Base-by-base conservation (phyloP, 2,888 invertebrate species). In the Nasonovia ribisnigri region DNA sequence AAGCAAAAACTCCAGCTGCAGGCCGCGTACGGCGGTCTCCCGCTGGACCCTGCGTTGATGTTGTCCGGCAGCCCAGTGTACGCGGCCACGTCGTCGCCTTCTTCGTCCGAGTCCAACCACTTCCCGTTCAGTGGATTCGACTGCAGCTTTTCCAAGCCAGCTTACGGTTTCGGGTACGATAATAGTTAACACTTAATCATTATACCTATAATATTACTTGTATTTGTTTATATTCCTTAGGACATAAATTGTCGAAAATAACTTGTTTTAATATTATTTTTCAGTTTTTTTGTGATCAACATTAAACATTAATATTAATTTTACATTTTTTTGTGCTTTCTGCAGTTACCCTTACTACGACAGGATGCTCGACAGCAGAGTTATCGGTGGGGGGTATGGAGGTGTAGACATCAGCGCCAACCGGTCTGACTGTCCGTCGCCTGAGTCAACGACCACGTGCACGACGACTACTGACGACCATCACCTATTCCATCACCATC, bases 61-160 rank as follows among this genome's bases (percentile, higher is more conserved):
- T 0, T 57, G 54, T 10, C 92, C 24, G 84, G 48, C 67, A 54
- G 54, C 46, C 84, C 93, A 16, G 26, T 60, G 60, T 90, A 60
- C 57, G 57, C 11, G 86, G 36, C 90, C 20, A 60, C 57, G n/a
- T n/a, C 51, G 48, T 13, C 92, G 67, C 48, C 87, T 10, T 57
- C 46, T 13, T 86, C 93, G 26, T 57, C 90, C 86, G 93, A 90
- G 29, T 93, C 48, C 48, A 93, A 89, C n/a, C 90, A 48, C 16
- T 93, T 93, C 86, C 86, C 51, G 67, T 90, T 46, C 90, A 16
- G 84, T 57, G 24, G 43, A 46, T 84, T 8, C n/a, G 54, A 89
- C 6, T 57, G 26, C 24, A 0, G 16, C 42, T 57, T 42, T 24
- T 36, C 77, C n/a, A 57, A 29, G 46, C 2, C 89, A 3, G 16